These are phyloP conservation scores for Polyodon spathula DNA, from an alignment of 2,113 vertebrate species.

Conservation along the genomic window DNA sequence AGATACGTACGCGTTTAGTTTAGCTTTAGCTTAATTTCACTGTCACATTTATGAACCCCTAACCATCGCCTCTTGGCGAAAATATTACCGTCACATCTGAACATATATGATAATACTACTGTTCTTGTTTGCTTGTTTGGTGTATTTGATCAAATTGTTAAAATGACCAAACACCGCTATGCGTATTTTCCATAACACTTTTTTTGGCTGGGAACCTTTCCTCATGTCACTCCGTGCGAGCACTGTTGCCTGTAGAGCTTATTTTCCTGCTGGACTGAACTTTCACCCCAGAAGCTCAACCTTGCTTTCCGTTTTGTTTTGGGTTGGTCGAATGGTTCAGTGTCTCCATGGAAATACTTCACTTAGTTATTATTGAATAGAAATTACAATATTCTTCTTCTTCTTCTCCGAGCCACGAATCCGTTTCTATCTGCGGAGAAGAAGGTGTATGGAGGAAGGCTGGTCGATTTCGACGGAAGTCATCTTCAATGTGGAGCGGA, in stretches of 20 bases:
- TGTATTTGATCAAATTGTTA: too few species aligned
- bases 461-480: not conserved
- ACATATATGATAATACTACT: too few species aligned
- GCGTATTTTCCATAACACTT: too few species aligned
- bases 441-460: not conserved
- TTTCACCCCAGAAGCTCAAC: constrained; percentile 9
- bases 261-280: constrained; percentile 16
- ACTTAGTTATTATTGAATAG: not conserved
- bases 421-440: not conserved
- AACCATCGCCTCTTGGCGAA: too few species aligned
- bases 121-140: too few species aligned
- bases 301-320: constrained; percentile 9
- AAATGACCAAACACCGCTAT: too few species aligned
- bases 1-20: not conserved
- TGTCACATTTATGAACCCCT: too few species aligned
- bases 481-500: not conserved
- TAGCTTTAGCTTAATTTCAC: too few species aligned
- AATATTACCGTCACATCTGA: too few species aligned
- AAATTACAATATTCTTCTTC: not conserved
- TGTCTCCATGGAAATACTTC: not conserved
- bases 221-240: not conserved
- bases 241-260: too few species aligned
- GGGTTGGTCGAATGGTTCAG: constrained; percentile 3
- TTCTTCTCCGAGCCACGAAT: not conserved
- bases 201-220: constrained; percentile 8